phyloP scores from a whole-genome alignment of 2,797 vertebrate genomes.

The Nasua narica region DNA sequence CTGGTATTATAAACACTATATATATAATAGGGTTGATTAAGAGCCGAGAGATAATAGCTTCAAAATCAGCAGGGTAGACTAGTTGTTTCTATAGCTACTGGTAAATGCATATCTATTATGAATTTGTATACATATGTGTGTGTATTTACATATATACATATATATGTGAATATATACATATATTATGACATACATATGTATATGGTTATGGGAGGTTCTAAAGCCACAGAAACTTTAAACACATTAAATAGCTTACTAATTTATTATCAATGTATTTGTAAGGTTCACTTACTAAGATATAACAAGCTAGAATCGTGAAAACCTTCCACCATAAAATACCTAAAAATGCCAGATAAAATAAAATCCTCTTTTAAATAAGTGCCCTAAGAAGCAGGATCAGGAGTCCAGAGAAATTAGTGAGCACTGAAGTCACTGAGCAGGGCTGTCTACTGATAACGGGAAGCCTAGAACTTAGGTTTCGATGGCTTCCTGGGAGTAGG shows the following conservation, averaged over 20 bases:
- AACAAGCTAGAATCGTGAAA: background rate
- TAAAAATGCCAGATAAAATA: background rate
- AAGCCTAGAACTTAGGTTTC: background rate
- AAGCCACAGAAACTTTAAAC: background rate
- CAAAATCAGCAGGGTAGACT: background rate
- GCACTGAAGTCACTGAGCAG: background rate
- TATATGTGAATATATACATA: background rate
- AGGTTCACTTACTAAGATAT: background rate
- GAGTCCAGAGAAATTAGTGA: background rate
- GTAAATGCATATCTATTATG: background rate
- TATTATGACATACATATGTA: background rate
- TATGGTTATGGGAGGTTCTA: background rate
- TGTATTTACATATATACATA: background rate
- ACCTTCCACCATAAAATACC: background rate
- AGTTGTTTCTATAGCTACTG: background rate
- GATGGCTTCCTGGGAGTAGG: background rate
- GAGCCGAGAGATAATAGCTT: background rate
- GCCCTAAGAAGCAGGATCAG: background rate
- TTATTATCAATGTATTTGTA: background rate
- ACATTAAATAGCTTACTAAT: background rate
- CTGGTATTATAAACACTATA: background rate
- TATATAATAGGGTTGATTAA: background rate
- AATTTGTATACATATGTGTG: background rate
- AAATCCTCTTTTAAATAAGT: background rate
- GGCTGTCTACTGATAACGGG: no score